Base-by-base conservation (phyloP, 1,140 invertebrate genomes). In the Monochamus saltuarius region DNA sequence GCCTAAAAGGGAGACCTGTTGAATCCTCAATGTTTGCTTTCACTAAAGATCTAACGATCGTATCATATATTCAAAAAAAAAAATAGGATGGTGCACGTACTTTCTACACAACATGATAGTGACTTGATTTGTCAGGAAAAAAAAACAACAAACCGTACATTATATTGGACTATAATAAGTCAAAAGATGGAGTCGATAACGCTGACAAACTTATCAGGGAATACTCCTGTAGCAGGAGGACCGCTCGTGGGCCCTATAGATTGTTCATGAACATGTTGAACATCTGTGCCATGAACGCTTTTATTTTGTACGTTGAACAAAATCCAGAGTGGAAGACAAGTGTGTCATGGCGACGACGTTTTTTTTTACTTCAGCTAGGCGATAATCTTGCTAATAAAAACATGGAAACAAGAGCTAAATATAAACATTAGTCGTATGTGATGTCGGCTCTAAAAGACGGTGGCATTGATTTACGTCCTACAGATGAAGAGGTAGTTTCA, bases 51-150 rank as follows among this genome's bases (percentile, higher is more conserved):
- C 6, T 67, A 14, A 68, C 60, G 9, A 53, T 69, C 52, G 59
- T 64, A 9, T 68, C 72, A 10, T 68, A 71, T 50, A 52, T 65
- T 42, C 65, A 2, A 68, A 71, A 56, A 65, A 65, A 64, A 64
- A 65, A 17, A 54, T 54, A 56, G n/a, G n/a, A 45, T 55, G 47
- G 69, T 73, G 10, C 59, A 67, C 43, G 13, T 72, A 7, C 38
- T 71, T 16, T 73, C 66, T 10, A 62, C 43, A n/a, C 61, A 64
- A 45, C 72, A 74, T 61, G 29, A 67, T 54, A 47, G 19, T 34
- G 53, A 53, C 11, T 19, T 36, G 9, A 55, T 52, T 17, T 10
- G 16, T 39, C 2, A 10, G 29, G 14, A 49, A 35, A 43, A 60
- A n/a, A 55, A 35, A n/a, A n/a, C n/a, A n/a, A n/a, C n/a, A n/a